Evolutionary conservation across 2,888 invertebrate genomes (phyloP).

Genomic region (Mylabris sibirica): DNA sequence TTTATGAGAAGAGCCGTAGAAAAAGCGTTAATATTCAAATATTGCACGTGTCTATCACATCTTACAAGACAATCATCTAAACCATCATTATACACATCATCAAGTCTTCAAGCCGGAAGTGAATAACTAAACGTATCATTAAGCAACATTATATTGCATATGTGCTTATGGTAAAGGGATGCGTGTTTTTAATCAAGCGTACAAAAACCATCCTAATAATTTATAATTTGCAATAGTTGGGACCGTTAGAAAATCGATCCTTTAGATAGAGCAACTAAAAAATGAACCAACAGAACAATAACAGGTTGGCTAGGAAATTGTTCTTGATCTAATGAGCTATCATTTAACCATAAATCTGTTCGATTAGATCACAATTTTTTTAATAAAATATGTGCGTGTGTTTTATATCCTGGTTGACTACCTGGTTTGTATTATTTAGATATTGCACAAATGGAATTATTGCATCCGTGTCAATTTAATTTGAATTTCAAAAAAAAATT

Average conservation of each 20-base stretch:
- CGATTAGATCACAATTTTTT: conserved; percentile 6
- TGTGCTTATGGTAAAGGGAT: background rate
- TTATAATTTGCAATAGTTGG: background rate
- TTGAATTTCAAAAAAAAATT: conserved; percentile 17
- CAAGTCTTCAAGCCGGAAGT: background rate
- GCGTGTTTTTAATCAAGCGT: conserved; percentile 11
- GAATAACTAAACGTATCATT: conserved; percentile 9
- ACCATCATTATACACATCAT: conserved; percentile 7
- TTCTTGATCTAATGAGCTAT: background rate
- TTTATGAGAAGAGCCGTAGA: background rate
- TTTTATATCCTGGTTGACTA: conserved; percentile 21
- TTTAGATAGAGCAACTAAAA: background rate
- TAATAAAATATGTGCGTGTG: background rate
- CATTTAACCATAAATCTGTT: conserved; percentile 1
- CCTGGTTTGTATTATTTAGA: conserved; percentile 18
- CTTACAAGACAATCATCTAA: background rate
- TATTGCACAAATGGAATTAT: conserved; percentile 22
- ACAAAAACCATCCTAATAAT: conserved; percentile 1
- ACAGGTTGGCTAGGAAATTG: conserved; percentile 5
- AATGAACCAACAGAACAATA: background rate
- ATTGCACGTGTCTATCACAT: conserved; percentile 13
- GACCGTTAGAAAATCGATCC: background rate
- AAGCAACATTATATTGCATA: background rate
- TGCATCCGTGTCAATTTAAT: conserved; percentile 33
- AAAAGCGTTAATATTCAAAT: background rate